phyloP scores from a whole-genome alignment of 2,113 vertebrate species.

The Neoarius graeffei region DNA sequence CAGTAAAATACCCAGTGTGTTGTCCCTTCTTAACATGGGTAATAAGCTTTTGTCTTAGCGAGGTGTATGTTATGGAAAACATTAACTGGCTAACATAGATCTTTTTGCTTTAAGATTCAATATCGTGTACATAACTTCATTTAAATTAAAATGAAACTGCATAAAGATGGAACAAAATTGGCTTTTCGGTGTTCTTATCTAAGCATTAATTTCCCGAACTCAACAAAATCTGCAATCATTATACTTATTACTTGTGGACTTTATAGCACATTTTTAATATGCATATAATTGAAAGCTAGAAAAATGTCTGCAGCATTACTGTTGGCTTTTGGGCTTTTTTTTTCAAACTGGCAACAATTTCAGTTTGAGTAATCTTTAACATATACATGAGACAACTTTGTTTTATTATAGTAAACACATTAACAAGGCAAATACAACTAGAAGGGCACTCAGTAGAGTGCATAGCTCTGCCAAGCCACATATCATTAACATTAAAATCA shows the following conservation, averaged over 20 bases:
- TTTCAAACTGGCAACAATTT: background rate
- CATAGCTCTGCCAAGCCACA: no score
- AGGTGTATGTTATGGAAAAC: background rate
- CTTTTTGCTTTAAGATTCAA: background rate
- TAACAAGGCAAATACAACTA: background rate
- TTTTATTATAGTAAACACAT: no score
- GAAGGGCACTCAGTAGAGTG: no score
- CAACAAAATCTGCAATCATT: background rate
- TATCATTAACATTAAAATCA: no score
- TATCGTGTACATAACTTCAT: background rate
- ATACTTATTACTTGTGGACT: no score
- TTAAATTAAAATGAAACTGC: background rate
- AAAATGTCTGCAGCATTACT: background rate
- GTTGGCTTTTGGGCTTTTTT: no score
- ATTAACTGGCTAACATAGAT: background rate
- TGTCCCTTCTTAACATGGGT: background rate
- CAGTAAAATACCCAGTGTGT: background rate
- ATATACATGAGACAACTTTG: background rate
- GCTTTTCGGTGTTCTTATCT: background rate
- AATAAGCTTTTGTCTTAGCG: background rate
- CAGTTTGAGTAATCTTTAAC: background rate
- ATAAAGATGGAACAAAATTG: background rate
- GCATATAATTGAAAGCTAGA: background rate
- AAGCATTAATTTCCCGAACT: background rate
- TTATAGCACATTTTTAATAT: background rate